Evolutionary conservation across 2,888 invertebrate species (phyloP), one percentile per base, ranked within the genome.

Genomic region (Aleiodes alternator): DNA sequence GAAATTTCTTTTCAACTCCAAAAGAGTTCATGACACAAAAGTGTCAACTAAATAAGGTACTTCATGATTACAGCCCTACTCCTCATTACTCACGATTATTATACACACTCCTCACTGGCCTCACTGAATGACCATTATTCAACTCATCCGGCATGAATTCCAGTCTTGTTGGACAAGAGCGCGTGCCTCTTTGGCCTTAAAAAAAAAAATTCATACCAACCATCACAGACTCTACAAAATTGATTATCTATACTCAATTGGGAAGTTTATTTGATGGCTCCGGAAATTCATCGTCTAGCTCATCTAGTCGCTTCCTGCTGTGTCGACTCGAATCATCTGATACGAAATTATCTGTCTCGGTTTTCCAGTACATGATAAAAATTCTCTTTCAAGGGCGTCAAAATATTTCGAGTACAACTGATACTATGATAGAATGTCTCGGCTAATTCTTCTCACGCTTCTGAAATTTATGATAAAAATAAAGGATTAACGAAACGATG

Each of bases 121-220:
- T 51, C 31, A 64, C 48, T 34, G 66, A 76, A 73, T 77, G 66
- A 76, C 72, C 72, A 77, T 79, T 77, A 79, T 79, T 77, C 72
- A 79, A 77, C 76, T 77, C 69, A 76, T 76, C 76, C 79, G 76
- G 77, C 74, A 79, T 72, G 51, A 79, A 77, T 77, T 75, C 73
- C 70, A 78, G 55, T 31, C 53, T 57, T 50, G 70, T 51, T 23
- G 50, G 34, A 66, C 55, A 23, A 57, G 64, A 50, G 53, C 76
- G 56, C 71, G 69, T 71, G 68, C 51, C 51, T 68, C 29, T 31
- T 64, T 66, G 64, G 16, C 69, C 48, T 66, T 23, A 23, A 23
- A 23, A 23, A 23, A 23, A 69, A 76, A 74, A 73, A 51, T 74
- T 75, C 61, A 73, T 75, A 76, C 16, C 16, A 23, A 48, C 5